These are phyloP conservation scores for Ctenochaetus hawaiiensis DNA, from an alignment of 2,797 vertebrate genomes.

Conservation along the genomic window DNA sequence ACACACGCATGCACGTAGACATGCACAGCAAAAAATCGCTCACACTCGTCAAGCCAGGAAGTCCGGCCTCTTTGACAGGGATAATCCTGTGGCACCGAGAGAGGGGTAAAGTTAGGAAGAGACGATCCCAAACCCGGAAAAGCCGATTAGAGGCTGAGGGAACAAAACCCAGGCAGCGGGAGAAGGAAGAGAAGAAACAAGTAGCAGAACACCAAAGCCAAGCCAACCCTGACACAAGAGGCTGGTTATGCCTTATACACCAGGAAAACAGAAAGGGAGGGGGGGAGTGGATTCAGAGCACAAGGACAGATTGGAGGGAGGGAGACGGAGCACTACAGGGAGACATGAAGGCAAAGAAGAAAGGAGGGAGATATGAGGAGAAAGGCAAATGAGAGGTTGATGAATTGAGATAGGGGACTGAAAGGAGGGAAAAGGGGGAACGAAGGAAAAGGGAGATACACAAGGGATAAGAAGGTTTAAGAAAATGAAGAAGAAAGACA, in stretches of 20 bases:
- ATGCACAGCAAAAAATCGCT: constrained; percentile 36
- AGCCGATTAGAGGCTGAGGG: constrained; percentile 80
- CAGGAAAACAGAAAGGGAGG: constrained; percentile 51
- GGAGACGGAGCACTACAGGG: constrained; percentile 38
- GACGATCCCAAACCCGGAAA: constrained; percentile 78
- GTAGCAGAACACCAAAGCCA: constrained; percentile 65
- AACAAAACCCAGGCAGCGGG: constrained; percentile 72
- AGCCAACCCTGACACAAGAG: constrained; percentile 73
- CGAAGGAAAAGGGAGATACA: background rate
- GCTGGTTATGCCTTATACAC: constrained; percentile 65
- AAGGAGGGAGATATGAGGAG: constrained; percentile 3
- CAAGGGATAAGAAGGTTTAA: background rate
- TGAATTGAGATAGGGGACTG: constrained; percentile 29
- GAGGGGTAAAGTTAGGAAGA: constrained; percentile 74
- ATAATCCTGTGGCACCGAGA: constrained; percentile 75
- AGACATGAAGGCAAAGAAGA: constrained; percentile 32
- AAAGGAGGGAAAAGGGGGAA: background rate
- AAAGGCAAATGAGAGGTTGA: constrained; percentile 8
- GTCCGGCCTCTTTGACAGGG: constrained; percentile 72
- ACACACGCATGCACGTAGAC: constrained; percentile 11
- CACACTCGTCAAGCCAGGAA: constrained; percentile 59
- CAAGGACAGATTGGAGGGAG: constrained; percentile 35
- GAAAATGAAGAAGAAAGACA: constrained; percentile 5
- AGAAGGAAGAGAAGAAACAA: constrained; percentile 65
- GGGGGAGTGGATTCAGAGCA: constrained; percentile 21